A percentile compares a stretch with the other conserved stretches of the same genome.
These are phyloP conservation scores for Beaufortia kweichowensis DNA, from an alignment of 2,113 vertebrate genomes.

Conservation along the genomic window DNA sequence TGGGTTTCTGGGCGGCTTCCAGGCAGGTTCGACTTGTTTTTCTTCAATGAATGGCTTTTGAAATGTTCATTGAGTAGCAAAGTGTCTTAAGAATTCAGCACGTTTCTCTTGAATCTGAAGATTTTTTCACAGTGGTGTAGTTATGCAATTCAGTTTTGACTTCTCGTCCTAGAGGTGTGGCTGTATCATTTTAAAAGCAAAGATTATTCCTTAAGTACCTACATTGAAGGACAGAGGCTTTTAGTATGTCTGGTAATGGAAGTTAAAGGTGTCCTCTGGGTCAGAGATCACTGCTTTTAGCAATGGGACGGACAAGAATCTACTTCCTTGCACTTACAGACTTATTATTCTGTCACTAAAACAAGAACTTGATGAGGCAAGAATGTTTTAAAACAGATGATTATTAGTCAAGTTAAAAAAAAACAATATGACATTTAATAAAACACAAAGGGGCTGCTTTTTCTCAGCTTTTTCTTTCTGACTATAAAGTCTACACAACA, in stretches of 20 bases:
- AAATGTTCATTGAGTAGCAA: neutral
- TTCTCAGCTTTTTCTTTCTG: no score
- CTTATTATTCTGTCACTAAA: neutral
- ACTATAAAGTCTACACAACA: no score
- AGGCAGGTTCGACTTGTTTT: constrained; percentile 32
- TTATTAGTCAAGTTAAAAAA: neutral
- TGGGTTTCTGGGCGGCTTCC: constrained; percentile 5
- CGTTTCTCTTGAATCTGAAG: neutral
- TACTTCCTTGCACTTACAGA: constrained; percentile 4
- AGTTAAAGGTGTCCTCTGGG: neutral
- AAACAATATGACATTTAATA: no score
- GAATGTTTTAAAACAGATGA: neutral
- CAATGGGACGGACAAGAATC: neutral
- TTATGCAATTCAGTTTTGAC: neutral
- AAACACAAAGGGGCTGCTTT: no score
- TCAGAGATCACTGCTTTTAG: constrained; percentile 20
- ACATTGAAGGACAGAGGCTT: constrained; percentile 13
- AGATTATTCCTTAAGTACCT: neutral
- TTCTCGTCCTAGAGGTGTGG: neutral
- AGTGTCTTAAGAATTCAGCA: neutral
- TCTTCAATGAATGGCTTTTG: neutral
- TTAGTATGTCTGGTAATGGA: constrained; percentile 12
- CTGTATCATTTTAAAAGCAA: neutral
- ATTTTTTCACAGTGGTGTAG: neutral
- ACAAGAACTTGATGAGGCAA: neutral